Conservation (phyloP, 2,888 invertebrate species). For the Nephrotoma guestfalica region DNA sequence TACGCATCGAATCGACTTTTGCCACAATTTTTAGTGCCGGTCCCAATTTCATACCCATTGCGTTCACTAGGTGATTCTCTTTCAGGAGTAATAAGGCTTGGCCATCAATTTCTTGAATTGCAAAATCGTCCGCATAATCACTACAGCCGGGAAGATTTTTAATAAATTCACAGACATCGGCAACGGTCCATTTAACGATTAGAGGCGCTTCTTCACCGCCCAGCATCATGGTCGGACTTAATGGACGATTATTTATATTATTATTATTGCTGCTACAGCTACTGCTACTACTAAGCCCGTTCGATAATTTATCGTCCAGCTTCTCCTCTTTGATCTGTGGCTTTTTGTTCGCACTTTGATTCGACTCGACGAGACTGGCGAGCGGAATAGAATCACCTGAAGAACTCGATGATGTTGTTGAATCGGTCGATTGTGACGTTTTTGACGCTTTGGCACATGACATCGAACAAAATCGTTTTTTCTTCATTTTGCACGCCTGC, state of each 20-base stretch:
- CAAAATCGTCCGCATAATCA: constrained; percentile 88
- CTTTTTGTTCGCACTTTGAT: neutral
- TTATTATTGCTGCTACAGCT: neutral
- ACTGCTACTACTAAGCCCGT: neutral
- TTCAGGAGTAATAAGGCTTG: constrained; percentile 83
- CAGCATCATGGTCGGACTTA: neutral
- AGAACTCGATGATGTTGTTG: neutral
- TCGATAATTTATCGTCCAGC: neutral
- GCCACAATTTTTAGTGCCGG: constrained; percentile 93
- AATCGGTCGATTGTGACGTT: constrained; percentile 25
- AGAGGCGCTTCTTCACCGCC: constrained; percentile 20
- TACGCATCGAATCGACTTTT: constrained; percentile 62
- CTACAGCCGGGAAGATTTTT: constrained; percentile 78
- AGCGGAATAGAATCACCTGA: neutral
- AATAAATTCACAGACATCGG: constrained; percentile 82
- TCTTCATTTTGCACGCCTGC: constrained; percentile 49
- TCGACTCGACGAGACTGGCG: neutral
- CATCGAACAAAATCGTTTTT: constrained; percentile 62
- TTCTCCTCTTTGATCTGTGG: neutral
- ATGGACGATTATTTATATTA: neutral
- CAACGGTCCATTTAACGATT: constrained; percentile 44
- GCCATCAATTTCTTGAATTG: constrained; percentile 90
- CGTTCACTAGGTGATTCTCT: constrained; percentile 86
- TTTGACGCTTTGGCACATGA: constrained; percentile 42
- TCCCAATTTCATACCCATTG: constrained; percentile 90